These are phyloP conservation scores for Aegithalos caudatus DNA, from an alignment of 2,113 vertebrate genomes.

Conservation along the genomic window DNA sequence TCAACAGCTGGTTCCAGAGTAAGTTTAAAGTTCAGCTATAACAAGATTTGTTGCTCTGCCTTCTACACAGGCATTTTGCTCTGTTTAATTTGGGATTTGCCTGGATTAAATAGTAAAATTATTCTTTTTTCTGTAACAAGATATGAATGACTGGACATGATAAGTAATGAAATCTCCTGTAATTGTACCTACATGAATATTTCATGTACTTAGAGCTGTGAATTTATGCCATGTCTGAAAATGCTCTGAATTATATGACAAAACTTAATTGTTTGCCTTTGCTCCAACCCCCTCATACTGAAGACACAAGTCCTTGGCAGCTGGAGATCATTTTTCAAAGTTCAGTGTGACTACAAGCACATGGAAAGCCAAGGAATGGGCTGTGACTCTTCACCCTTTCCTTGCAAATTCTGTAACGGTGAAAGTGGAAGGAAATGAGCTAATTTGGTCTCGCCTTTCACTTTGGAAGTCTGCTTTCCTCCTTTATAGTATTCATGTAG, in stretches of 20 bases:
- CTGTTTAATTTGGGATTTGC: background rate
- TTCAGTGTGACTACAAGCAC: background rate
- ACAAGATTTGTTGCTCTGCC: background rate
- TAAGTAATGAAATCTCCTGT: background rate
- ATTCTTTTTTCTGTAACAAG: background rate
- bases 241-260: background rate
- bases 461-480: background rate
- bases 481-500: background rate
- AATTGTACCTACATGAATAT: constrained; percentile 26
- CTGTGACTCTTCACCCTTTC: background rate
- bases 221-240: background rate
- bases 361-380: background rate
- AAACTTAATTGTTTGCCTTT: background rate
- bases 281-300: background rate
- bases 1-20: background rate
- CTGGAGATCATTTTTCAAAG: background rate
- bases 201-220: background rate
- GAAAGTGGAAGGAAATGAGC: background rate
- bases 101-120: background rate
- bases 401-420: background rate
- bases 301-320: background rate
- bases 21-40: background rate
- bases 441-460: background rate
- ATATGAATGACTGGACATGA: background rate
- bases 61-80: background rate